Conservation (phyloP, 2,888 invertebrate genomes). For the Lomographa bimaculata region DNA sequence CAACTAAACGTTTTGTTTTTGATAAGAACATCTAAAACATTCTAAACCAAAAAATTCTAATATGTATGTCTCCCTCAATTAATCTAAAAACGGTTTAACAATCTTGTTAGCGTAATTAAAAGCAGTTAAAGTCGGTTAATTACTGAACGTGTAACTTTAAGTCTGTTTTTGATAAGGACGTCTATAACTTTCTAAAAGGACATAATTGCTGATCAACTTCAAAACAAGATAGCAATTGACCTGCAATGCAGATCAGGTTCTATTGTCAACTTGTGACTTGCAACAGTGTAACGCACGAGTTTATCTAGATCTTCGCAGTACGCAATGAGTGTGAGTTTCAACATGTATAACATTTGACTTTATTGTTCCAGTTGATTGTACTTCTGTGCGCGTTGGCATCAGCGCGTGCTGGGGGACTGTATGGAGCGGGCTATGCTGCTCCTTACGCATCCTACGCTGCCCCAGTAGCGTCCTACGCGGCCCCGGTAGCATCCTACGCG, state of each 20-base stretch:
- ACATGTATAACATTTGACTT: not conserved
- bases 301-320: conserved; percentile 21
- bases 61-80: too few species aligned
- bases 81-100: too few species aligned
- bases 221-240: conserved; percentile 4
- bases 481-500: conserved; percentile 47
- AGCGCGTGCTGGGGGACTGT: conserved; percentile 80
- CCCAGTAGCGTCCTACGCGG: conserved; percentile 32
- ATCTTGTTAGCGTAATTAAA: too few species aligned
- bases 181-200: too few species aligned
- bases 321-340: conserved; percentile 13
- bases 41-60: too few species aligned
- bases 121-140: too few species aligned
- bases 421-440: conserved; percentile 55
- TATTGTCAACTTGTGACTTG: conserved; percentile 11
- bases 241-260: conserved; percentile 12
- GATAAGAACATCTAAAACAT: too few species aligned
- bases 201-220: too few species aligned
- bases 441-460: conserved; percentile 42
- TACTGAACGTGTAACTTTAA: too few species aligned
- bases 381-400: conserved; percentile 82
- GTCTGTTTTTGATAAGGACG: too few species aligned
- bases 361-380: conserved; percentile 70
- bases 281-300: conserved; percentile 16
- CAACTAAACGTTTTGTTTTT: too few species aligned